Evolutionary conservation across 2,888 invertebrate genomes (phyloP).

Genomic region (Amblyteles armatorius): DNA sequence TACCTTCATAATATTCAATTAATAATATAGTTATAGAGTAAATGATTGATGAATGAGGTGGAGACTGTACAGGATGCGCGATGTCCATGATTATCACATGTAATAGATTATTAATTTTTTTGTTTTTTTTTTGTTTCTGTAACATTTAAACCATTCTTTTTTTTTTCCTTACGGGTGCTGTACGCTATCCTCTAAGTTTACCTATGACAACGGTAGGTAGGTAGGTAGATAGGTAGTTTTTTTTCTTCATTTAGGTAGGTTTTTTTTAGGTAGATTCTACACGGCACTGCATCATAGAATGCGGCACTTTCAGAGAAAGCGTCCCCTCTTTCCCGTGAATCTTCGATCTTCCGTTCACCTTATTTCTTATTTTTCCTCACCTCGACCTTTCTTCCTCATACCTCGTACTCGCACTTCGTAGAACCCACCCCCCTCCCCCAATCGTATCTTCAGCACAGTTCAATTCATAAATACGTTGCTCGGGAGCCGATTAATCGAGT

Average conservation of each 20-base stretch:
- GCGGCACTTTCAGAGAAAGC: conserved; percentile 61
- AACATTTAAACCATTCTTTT: conserved; percentile 68
- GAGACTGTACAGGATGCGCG: conserved; percentile 87
- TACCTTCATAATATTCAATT: conserved; percentile 74
- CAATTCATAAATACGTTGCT: conserved; percentile 42
- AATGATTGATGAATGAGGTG: conserved; percentile 89
- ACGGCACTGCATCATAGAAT: conserved; percentile 56
- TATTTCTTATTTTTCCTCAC: conserved; percentile 29
- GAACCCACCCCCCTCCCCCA: neutral
- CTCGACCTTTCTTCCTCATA: conserved; percentile 29
- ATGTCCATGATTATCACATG: conserved; percentile 87
- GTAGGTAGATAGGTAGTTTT: conserved; percentile 61
- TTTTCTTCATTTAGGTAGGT: conserved; percentile 32
- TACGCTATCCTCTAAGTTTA: conserved; percentile 70
- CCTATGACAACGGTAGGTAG: conserved; percentile 69
- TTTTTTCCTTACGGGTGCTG: conserved; percentile 56
- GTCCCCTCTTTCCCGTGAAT: conserved; percentile 40
- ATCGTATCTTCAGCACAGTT: conserved; percentile 20
- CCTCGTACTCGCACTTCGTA: conserved; percentile 56
- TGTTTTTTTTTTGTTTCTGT: conserved; percentile 69
- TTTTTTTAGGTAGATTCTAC: conserved; percentile 53
- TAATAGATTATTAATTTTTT: conserved; percentile 89
- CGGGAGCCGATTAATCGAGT: neutral
- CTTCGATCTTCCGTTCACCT: conserved; percentile 21
- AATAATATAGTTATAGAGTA: conserved; percentile 84